Percentiles rank a stretch among this genome's conserved stretches.
Conservation (phyloP, 2,113 vertebrate species). For the Sus scrofa region DNA sequence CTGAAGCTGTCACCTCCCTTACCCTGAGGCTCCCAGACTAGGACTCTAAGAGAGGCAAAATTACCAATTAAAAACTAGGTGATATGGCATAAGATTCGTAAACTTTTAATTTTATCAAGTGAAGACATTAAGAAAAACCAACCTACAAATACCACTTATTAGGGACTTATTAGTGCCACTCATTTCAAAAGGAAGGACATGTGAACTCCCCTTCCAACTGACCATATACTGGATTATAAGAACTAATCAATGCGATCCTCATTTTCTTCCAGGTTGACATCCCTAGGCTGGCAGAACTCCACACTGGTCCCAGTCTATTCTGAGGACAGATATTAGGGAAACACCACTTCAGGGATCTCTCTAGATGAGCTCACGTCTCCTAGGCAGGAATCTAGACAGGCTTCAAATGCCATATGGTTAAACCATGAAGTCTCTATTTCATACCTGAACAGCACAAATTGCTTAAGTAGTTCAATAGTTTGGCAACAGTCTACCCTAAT, state of each 20-base stretch:
- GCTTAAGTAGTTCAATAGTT: not conserved
- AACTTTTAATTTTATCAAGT: not conserved
- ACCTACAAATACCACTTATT: not conserved
- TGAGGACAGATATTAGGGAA: not conserved
- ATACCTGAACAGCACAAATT: not conserved
- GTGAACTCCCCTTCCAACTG: not conserved
- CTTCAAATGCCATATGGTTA: not conserved
- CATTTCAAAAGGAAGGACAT: not conserved
- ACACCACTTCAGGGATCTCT: not conserved
- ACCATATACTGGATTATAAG: not conserved
- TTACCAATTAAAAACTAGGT: not conserved
- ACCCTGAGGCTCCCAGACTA: not conserved
- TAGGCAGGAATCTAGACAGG: not conserved
- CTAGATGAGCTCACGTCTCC: not conserved
- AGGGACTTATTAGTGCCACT: not conserved
- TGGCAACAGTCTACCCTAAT: not conserved
- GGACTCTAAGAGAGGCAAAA: not conserved
- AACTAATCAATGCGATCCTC: not conserved
- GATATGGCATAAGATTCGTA: not conserved
- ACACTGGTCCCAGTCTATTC: not conserved
- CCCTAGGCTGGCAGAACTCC: not conserved
- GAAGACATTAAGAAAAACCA: not conserved
- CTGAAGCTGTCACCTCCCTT: not conserved
- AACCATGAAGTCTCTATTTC: not conserved
- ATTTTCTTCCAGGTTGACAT: not conserved